Conservation (phyloP, 1,140 invertebrate genomes). For the Temnothorax longispinosus region DNA sequence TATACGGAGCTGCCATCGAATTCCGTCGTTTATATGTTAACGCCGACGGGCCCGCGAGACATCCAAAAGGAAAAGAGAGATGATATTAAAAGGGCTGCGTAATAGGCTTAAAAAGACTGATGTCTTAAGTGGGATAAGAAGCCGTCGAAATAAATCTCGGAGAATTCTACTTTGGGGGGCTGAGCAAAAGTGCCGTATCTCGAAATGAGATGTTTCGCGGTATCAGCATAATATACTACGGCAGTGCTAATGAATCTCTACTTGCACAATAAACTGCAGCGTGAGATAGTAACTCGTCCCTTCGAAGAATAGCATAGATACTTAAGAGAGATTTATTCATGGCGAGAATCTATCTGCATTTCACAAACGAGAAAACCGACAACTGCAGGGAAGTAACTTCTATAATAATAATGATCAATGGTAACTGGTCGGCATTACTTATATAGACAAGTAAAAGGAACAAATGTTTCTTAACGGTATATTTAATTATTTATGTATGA, state of each 20-base stretch:
- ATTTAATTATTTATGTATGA: neutral
- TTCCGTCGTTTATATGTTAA: conserved; percentile 42
- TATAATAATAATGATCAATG: neutral
- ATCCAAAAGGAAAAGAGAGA: neutral
- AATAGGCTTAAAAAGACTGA: conserved; percentile 72
- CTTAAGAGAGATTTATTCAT: conserved; percentile 33
- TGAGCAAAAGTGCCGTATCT: conserved; percentile 20
- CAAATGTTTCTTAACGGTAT: neutral
- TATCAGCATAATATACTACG: conserved; percentile 58
- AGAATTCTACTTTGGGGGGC: conserved; percentile 3
- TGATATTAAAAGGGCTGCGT: conserved; percentile 61
- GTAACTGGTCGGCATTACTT: neutral
- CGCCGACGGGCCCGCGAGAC: neutral
- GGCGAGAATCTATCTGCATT: neutral
- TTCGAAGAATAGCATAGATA: conserved; percentile 32
- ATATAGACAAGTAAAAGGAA: neutral
- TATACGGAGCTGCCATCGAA: conserved; percentile 6
- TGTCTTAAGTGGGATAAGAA: conserved; percentile 66
- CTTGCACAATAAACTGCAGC: conserved; percentile 62
- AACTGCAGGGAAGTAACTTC: neutral
- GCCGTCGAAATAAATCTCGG: conserved; percentile 69
- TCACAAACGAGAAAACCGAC: neutral
- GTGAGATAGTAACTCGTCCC: conserved; percentile 37
- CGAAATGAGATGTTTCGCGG: conserved; percentile 32
- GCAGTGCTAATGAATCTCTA: conserved; percentile 48